Base-by-base conservation (phyloP, 2,888 invertebrate genomes). In the Perdita meconis region DNA sequence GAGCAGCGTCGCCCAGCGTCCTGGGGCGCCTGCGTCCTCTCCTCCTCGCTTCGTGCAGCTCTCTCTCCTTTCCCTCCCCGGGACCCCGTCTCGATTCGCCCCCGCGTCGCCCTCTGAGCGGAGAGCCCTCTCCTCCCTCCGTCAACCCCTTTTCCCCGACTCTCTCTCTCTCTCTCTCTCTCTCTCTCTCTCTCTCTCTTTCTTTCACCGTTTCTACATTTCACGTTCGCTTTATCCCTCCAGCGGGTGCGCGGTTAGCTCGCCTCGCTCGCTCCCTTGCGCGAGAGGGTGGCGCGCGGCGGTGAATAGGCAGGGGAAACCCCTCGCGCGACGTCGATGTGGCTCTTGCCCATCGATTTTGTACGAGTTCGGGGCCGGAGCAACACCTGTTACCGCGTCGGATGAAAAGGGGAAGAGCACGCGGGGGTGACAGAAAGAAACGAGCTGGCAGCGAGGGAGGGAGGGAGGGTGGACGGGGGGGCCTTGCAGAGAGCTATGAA, bases 311-410 rank as follows among this genome's bases (percentile, higher is more conserved):
- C 63, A 72, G 73, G 80, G 72, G 83, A 68, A 71, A 64, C 71
- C 81, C 83, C 80, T 78, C 61, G 73, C 61, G 73, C 84, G 77
- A 83, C 81, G 83, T 78, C 81, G 83, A 85, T 81, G 78, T 80
- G 83, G 78, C 81, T 81, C 78, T 85, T 77, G 83, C 72, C 79
- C 88, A 89, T 89, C 88, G 89, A 89, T 89, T 89, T 89, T 89
- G 85, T 84, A 84, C 77, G 88, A 84, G 87, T 88, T 87, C 83
- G 80, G 84, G 72, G 82, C 84, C 81, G 87, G 88, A 90, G 89
- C 89, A 91, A 91, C 91, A 91, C 91, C 91, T 91, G 91, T 91
- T 91, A 92, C 91, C 90, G 89, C 88, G 80, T 85, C 78, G 86
- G 80, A 84, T 81, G 86, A 80, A 57, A 75, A 53, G 59, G 57